A percentile compares a stretch with the other conserved stretches of the same genome.
phyloP scores from a whole-genome alignment of 2,888 invertebrate genomes.

The Bugulina stolonifera region DNA sequence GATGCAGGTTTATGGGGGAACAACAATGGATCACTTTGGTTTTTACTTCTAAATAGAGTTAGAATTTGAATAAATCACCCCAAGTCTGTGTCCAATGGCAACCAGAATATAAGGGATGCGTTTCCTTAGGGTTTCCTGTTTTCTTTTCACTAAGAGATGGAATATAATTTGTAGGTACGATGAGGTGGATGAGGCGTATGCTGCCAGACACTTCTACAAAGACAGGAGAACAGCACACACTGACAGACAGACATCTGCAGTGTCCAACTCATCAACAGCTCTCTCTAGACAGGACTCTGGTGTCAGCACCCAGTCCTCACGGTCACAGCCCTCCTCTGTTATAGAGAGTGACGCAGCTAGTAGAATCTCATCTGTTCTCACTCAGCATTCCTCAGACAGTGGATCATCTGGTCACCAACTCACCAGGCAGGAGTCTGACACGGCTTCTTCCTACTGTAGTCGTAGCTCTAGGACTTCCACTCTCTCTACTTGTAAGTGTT shows the following conservation, averaged over 20 bases:
- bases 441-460: slow-evolving; percentile 24
- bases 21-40: too few species aligned
- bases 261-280: not conserved
- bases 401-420: slow-evolving; percentile 8
- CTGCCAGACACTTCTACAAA: not conserved
- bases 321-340: not conserved
- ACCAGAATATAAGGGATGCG: too few species aligned
- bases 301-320: slow-evolving; percentile 17
- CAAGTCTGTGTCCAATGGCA: too few species aligned
- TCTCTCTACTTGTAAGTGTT: slow-evolving; percentile 10
- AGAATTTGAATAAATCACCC: too few species aligned
- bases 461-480: slow-evolving; percentile 6
- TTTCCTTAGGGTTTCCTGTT: too few species aligned
- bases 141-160: too few species aligned
- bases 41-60: too few species aligned
- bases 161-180: slow-evolving; percentile 3
- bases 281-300: slow-evolving; percentile 23
- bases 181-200: not conserved
- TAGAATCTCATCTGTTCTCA: not conserved
- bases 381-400: slow-evolving; percentile 24
- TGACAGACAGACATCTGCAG: not conserved
- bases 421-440: slow-evolving; percentile 21
- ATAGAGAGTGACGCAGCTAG: slow-evolving; percentile 2
- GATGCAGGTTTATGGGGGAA: too few species aligned
- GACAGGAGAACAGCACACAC: not conserved